Evolutionary conservation across 2,113 vertebrate genomes (phyloP), one percentile per base, ranked within the genome.

Genomic region (Hemiprocne comata): DNA sequence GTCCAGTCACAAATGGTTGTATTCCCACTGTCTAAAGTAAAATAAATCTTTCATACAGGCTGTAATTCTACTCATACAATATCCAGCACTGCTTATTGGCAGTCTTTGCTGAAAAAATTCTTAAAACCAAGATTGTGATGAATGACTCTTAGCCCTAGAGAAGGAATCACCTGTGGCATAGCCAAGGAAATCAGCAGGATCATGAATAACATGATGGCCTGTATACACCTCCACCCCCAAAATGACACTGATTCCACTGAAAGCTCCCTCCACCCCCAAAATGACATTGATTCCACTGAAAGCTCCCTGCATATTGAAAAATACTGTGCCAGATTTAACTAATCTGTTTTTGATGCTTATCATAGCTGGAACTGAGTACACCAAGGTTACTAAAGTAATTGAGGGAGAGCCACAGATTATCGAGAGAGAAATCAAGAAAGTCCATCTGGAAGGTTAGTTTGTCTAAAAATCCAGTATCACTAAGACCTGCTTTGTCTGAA

Each of bases 391-490:
- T 93, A 97, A 98, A 96, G 78, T 98, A 84, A 95, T 98, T 91
- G 95, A 97, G 96, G 95, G 92, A 93, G 92, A 97, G 42, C 89
- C 93, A 92, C 82, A 97, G 85, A 78, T 93, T 96, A 91, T 97
- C 72, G 90, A 97, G 50, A 97, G 92, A 96, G 96, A 96, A 96
- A 94, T 91, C 94, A 97, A 97, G 93, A 82, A 94, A 94, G 64
- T 96, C 70, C 95, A 95, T 95, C 95, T 92, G 81, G 97, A 97
- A 97, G 95, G 93, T 98, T 96, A 97, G 97, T 98, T 91, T 94
- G 33, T 71, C 64, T 82, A 79, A 90, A 95, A 91, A 38, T 76
- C 29, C 36, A 79, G 54, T 78, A 40, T 69, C 77, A 38, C 72
- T 90, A 53, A 94, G 81, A 95, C 67, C 46, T 66, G 44, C 50